Evolutionary conservation across 2,797 vertebrate genomes (phyloP).

Genomic region (Odontamblyopus lacepedii): DNA sequence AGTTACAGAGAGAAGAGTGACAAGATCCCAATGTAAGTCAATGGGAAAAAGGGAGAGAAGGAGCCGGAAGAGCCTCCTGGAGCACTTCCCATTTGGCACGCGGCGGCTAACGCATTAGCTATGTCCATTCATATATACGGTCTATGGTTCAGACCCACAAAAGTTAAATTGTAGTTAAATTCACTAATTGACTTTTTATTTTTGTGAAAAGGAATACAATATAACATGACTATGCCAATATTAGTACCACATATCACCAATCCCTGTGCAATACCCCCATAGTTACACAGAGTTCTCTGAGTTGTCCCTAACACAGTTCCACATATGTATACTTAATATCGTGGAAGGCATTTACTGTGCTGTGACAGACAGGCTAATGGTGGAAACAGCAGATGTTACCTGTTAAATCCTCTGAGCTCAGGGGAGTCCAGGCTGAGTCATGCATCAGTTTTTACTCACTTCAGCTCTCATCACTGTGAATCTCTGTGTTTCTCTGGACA

Average conservation of each 20-base stretch:
- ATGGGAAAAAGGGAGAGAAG: too few species aligned
- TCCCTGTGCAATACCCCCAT: not conserved
- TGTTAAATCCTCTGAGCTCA: not conserved
- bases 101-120: too few species aligned
- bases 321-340: not conserved
- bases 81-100: too few species aligned
- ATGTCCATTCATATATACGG: too few species aligned
- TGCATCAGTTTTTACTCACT: not conserved
- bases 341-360: not conserved
- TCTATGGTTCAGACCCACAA: too few species aligned
- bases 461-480: not conserved
- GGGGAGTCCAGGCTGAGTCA: not conserved
- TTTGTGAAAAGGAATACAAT: too few species aligned
- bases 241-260: not conserved
- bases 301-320: not conserved
- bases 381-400: slow-evolving; percentile 3
- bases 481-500: slow-evolving; percentile 42
- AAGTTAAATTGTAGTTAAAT: too few species aligned
- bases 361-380: not conserved
- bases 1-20: too few species aligned
- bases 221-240: not conserved
- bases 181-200: too few species aligned
- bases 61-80: too few species aligned
- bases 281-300: not conserved
- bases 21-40: too few species aligned